Evolutionary conservation across 1,140 invertebrate genomes (phyloP), one percentile per base, ranked within the genome.

Genomic region (Hylyphantes graminicola): DNA sequence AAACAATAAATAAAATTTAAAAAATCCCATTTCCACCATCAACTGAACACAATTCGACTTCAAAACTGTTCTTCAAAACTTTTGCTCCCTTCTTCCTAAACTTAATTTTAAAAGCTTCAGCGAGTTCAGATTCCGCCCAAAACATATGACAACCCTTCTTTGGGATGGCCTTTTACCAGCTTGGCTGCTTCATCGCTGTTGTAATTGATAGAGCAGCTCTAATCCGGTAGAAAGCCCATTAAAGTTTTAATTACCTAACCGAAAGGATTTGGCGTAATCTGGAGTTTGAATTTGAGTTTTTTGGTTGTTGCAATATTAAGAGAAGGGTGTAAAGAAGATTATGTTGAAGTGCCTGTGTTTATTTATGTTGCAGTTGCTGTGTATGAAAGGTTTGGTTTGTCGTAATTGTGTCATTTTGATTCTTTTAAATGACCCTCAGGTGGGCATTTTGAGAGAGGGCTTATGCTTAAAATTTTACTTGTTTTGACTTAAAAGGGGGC

Each of bases 241-340:
- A 74, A 83, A 83, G 80, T 83, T 83, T 83, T 83, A 83, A 83
- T 83, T 83, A 83, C 80, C 72, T 75, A 57, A 83, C 70, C 70
- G 75, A 35, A 57, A 73, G 80, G 70, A 83, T 74, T 83, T 83
- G 70, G 68, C 57, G 57, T 83, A 75, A 83, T 74, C 80, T 75
- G 50, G 59, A 59, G 17, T 72, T 73, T 15, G 79, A 57, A 81
- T 73, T 81, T 48, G 68, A 55, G 51, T 15, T 10, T 76, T 35
- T 35, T 35, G 35, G 35, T 35, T 35, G 35, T 35, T 35, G 35
- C 35, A 35, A 35, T 35, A 35, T 35, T 35, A 35, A 35, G 35
- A 67, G 61, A 19, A 64, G 59, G 50, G 15, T 78, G 61, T 19
- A 15, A 53, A 35, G 64, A 57, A 67, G 76, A 65, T 78, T 78